Conservation (phyloP, 2,888 invertebrate genomes). For the Drosophila acutilabella region DNA sequence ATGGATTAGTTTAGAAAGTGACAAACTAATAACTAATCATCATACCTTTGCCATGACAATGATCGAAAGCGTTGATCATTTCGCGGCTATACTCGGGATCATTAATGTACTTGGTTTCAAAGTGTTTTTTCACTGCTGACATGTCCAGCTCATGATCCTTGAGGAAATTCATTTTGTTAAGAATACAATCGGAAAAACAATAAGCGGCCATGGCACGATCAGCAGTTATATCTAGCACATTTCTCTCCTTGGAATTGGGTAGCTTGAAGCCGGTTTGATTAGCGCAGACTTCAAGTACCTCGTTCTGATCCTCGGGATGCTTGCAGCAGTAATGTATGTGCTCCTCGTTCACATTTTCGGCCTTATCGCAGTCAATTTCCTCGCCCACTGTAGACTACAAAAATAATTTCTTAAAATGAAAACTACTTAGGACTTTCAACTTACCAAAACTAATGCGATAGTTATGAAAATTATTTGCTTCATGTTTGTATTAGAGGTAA, state of each 20-base stretch:
- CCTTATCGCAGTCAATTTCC: constrained; percentile 67
- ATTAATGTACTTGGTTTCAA: constrained; percentile 27
- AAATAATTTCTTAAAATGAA: too few species aligned
- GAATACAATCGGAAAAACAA: constrained; percentile 73
- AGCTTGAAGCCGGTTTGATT: constrained; percentile 65
- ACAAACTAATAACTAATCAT: fast-evolving
- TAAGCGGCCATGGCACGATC: constrained; percentile 64
- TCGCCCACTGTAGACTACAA: constrained; percentile 10
- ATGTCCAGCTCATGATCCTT: constrained; percentile 64
- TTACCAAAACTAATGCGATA: constrained; percentile 55
- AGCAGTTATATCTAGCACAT: constrained; percentile 71
- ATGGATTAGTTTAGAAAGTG: not conserved
- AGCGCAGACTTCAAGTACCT: constrained; percentile 66
- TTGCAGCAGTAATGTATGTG: constrained; percentile 76
- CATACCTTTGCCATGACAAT: constrained; percentile 72
- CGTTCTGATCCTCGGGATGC: constrained; percentile 77
- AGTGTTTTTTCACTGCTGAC: constrained; percentile 56
- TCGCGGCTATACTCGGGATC: constrained; percentile 74
- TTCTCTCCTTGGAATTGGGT: constrained; percentile 61
- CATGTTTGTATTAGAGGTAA: constrained; percentile 33
- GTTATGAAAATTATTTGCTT: constrained; percentile 13
- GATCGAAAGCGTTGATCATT: constrained; percentile 77
- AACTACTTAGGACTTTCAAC: not conserved
- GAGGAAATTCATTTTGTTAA: constrained; percentile 60
- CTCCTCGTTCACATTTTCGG: constrained; percentile 66